Conservation (phyloP, 2,797 vertebrate genomes). For the Micropoecilia bifurca region DNA sequence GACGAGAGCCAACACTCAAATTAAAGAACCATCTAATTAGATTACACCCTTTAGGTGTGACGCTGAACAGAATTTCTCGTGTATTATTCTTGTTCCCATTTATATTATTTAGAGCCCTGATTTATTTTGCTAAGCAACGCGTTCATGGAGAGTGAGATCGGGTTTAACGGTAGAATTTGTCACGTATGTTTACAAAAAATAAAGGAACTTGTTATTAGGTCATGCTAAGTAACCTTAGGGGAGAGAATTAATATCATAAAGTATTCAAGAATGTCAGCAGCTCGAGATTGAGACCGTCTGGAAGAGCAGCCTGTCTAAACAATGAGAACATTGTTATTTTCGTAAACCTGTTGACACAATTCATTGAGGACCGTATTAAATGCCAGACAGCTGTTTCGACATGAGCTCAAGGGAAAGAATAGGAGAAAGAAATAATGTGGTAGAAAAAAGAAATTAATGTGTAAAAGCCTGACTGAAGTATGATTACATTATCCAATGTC, state of each 20-base stretch:
- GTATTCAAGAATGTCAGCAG: slow-evolving; percentile 86
- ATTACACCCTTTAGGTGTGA: slow-evolving; percentile 64
- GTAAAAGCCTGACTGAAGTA: slow-evolving; percentile 61
- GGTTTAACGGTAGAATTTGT: slow-evolving; percentile 73
- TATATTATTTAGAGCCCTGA: slow-evolving; percentile 63
- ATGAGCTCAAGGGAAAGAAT: slow-evolving; percentile 58
- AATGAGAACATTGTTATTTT: slow-evolving; percentile 87
- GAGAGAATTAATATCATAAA: slow-evolving; percentile 79
- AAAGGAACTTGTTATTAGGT: slow-evolving; percentile 75
- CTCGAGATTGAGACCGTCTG: slow-evolving; percentile 82
- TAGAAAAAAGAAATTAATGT: slow-evolving; percentile 43
- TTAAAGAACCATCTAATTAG: slow-evolving; percentile 70
- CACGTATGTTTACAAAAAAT: slow-evolving; percentile 73
- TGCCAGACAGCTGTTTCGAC: slow-evolving; percentile 77
- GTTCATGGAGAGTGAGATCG: slow-evolving; percentile 48
- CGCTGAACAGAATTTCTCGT: slow-evolving; percentile 53
- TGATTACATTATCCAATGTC: slow-evolving; percentile 71
- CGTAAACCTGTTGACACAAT: slow-evolving; percentile 80
- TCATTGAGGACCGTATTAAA: slow-evolving; percentile 63
- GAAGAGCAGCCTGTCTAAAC: slow-evolving; percentile 87
- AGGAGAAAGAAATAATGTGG: slow-evolving; percentile 21
- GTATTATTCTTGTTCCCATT: slow-evolving; percentile 70
- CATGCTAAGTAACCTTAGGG: slow-evolving; percentile 66
- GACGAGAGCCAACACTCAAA: slow-evolving; percentile 55
- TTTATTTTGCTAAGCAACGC: slow-evolving; percentile 70